These are phyloP conservation scores for Poecile atricapillus DNA, from an alignment of 2,113 vertebrate genomes.

Conservation along the genomic window DNA sequence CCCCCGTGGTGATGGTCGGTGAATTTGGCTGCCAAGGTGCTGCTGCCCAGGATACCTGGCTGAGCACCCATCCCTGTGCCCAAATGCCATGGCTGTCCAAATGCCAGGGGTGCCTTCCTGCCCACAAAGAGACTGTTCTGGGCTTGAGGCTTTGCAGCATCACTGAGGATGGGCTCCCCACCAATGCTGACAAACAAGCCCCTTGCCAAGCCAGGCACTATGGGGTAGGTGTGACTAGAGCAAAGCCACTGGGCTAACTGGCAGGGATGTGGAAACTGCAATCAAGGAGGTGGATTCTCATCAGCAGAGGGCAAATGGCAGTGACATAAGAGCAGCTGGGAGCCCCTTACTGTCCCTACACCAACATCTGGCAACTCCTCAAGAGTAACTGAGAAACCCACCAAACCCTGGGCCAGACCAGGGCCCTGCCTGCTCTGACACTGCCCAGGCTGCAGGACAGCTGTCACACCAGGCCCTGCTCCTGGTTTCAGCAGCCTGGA, in stretches of 20 bases:
- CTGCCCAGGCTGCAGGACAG: not conserved
- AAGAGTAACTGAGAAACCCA: not conserved
- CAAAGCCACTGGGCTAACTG: not conserved
- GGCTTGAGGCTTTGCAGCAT: not conserved
- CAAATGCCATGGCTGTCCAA: not conserved
- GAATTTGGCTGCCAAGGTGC: not conserved
- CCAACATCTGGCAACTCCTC: not conserved
- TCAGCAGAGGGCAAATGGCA: not conserved
- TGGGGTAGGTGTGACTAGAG: not conserved
- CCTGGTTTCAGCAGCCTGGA: constrained; percentile 23
- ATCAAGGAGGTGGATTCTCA: not conserved
- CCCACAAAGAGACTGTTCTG: fast-evolving
- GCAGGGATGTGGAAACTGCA: not conserved
- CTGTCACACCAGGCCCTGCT: not conserved
- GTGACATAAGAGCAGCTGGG: fast-evolving
- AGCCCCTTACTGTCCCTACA: not conserved
- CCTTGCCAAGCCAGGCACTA: not conserved
- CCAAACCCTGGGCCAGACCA: not conserved
- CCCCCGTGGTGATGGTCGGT: fast-evolving
- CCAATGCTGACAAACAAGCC: not conserved
- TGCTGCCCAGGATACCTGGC: not conserved
- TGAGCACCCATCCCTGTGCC: not conserved
- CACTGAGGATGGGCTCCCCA: not conserved
- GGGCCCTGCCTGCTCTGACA: not conserved
- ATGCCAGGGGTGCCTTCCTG: not conserved